Percentiles rank a stretch among this genome's conserved stretches.
These are phyloP conservation scores for Cossypha heuglini DNA, from an alignment of 2,797 vertebrate genomes.

Conservation along the genomic window DNA sequence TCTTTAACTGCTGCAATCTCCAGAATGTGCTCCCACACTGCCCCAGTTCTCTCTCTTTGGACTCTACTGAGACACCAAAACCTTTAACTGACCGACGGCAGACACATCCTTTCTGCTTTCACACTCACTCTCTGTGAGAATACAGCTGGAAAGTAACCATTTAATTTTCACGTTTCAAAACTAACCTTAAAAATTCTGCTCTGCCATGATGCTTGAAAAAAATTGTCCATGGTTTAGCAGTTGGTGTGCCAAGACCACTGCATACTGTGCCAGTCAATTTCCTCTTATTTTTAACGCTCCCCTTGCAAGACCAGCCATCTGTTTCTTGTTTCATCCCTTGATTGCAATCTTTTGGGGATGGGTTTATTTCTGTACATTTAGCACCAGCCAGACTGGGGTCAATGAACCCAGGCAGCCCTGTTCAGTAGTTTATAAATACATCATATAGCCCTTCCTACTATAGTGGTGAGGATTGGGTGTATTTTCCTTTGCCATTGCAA, in stretches of 20 bases:
- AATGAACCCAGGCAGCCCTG: not conserved
- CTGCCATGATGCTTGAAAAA: slow-evolving; percentile 1
- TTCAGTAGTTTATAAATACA: slow-evolving; percentile 36
- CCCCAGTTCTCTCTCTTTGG: not conserved
- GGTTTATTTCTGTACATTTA: slow-evolving; percentile 49
- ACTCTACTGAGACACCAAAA: not conserved
- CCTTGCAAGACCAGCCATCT: slow-evolving; percentile 55
- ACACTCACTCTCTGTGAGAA: not conserved
- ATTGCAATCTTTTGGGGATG: slow-evolving; percentile 52
- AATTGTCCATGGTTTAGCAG: slow-evolving; percentile 28
- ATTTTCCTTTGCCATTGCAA: slow-evolving; percentile 1
- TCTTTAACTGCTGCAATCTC: not conserved
- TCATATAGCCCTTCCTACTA: not conserved
- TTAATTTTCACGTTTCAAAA: not conserved
- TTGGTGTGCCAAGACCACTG: slow-evolving; percentile 52
- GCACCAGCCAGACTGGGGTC: slow-evolving; percentile 27
- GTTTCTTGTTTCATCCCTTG: slow-evolving; percentile 48
- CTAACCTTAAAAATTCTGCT: not conserved
- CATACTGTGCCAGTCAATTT: slow-evolving; percentile 59
- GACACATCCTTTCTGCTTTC: not conserved
- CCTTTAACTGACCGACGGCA: not conserved
- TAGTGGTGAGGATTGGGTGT: not conserved
- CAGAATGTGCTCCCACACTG: not conserved
- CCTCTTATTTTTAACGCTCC: slow-evolving; percentile 57
- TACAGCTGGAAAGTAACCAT: accelerated